Conservation (phyloP, 2,113 vertebrate genomes). For the Solea senegalensis region DNA sequence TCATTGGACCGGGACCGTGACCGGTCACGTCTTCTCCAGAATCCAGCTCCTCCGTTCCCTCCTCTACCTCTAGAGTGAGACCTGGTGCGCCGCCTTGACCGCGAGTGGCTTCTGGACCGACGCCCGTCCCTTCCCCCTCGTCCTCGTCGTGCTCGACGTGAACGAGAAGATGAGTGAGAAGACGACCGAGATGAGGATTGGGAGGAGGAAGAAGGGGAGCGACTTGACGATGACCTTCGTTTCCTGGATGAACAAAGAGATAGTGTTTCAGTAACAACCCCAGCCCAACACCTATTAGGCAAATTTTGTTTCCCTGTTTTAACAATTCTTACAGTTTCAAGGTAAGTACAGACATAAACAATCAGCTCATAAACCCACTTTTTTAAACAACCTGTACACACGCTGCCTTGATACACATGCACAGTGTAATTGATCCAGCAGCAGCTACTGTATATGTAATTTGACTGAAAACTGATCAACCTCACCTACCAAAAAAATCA, state of each 20-base stretch:
- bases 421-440: slow-evolving; percentile 11
- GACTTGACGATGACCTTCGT: slow-evolving; percentile 81
- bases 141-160: slow-evolving; percentile 81
- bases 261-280: slow-evolving; percentile 24
- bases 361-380: too few relatives aligned
- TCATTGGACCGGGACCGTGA: slow-evolving; percentile 83
- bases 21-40: slow-evolving; percentile 83
- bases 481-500: slow-evolving; percentile 51
- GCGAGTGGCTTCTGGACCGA: slow-evolving; percentile 79
- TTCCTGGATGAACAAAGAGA: slow-evolving; percentile 77
- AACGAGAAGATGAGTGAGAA: slow-evolving; percentile 86
- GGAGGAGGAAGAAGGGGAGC: slow-evolving; percentile 79
- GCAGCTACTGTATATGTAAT: neutral
- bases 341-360: neutral
- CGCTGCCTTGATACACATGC: slow-evolving; percentile 9
- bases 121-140: slow-evolving; percentile 80
- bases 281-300: slow-evolving; percentile 38
- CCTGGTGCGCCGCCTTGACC: slow-evolving; percentile 83
- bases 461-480: slow-evolving; percentile 19
- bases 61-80: slow-evolving; percentile 83
- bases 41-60: slow-evolving; percentile 64
- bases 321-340: neutral
- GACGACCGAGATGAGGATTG: slow-evolving; percentile 85
- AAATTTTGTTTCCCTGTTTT: slow-evolving; percentile 8
- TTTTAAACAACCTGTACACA: neutral